These are phyloP conservation scores for Isichthys henryi DNA, from an alignment of 2,113 vertebrate species.

Conservation along the genomic window DNA sequence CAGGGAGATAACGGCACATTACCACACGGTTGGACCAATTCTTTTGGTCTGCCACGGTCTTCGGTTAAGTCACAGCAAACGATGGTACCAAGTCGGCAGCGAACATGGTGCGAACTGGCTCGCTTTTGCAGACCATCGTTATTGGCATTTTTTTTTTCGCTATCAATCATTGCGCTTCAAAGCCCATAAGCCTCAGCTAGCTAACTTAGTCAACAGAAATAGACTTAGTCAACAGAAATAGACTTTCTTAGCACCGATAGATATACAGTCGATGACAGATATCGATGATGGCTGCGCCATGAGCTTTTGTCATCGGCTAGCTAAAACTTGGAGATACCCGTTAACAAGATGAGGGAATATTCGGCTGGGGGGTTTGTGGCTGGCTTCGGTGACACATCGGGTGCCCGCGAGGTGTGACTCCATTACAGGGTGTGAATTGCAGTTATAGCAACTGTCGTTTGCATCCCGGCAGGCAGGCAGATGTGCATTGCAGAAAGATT, in stretches of 20 bases:
- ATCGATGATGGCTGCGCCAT: not conserved
- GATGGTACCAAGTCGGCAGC: not conserved
- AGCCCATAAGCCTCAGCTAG: not conserved
- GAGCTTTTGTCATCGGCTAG: not conserved
- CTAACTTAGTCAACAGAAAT: not conserved
- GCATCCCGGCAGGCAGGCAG: not conserved
- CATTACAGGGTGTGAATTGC: conserved; percentile 1
- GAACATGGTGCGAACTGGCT: not conserved
- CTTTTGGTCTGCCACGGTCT: not conserved
- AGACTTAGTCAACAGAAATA: not conserved
- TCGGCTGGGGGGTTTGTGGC: not conserved
- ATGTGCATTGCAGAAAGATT: not conserved
- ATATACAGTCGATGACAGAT: too few species aligned
- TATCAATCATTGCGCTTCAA: not conserved
- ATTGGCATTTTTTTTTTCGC: not conserved
- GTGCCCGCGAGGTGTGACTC: not conserved
- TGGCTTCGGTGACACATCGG: not conserved
- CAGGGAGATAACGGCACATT: not conserved
- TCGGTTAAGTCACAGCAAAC: not conserved
- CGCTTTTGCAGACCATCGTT: not conserved
- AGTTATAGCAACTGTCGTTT: not conserved
- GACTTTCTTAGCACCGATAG: not conserved
- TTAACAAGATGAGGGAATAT: not conserved
- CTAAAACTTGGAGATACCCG: not conserved
- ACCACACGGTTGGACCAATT: not conserved